phyloP scores from a whole-genome alignment of 2,797 vertebrate species.

The Crotalus adamanteus region DNA sequence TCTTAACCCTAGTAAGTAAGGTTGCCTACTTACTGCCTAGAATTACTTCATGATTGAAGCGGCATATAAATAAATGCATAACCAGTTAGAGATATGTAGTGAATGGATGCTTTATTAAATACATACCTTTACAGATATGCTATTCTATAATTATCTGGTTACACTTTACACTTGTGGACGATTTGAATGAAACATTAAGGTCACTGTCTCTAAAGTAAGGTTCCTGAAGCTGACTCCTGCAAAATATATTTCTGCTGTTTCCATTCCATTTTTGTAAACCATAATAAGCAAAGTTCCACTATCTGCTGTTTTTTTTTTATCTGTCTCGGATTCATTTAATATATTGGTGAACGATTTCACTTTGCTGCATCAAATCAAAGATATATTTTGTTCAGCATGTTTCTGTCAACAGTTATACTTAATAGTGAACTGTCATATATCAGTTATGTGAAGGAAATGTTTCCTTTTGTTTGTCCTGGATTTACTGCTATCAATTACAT shows the following conservation, averaged over 20 bases:
- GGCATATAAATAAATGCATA: not conserved
- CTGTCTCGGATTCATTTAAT: not conserved
- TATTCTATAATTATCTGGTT: conserved; percentile 22
- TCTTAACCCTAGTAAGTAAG: not conserved
- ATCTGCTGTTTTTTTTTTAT: not conserved
- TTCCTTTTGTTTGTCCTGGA: not conserved
- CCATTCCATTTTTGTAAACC: not conserved
- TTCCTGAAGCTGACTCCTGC: not conserved
- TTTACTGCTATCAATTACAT: not conserved
- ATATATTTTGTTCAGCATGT: not conserved
- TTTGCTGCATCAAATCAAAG: not conserved
- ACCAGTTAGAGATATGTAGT: too few species aligned
- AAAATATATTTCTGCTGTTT: not conserved
- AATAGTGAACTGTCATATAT: not conserved
- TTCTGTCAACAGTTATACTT: not conserved
- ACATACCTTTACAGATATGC: conserved; percentile 20
- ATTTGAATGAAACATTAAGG: not conserved
- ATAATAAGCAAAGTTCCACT: not conserved
- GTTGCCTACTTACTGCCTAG: not conserved
- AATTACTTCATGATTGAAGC: not conserved
- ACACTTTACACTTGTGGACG: not conserved
- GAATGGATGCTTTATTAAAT: conserved; percentile 32
- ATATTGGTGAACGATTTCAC: not conserved
- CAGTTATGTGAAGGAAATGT: not conserved
- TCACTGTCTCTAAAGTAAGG: not conserved